These are phyloP conservation scores for Drusus annulatus DNA, from an alignment of 1,140 invertebrate species.

Conservation along the genomic window DNA sequence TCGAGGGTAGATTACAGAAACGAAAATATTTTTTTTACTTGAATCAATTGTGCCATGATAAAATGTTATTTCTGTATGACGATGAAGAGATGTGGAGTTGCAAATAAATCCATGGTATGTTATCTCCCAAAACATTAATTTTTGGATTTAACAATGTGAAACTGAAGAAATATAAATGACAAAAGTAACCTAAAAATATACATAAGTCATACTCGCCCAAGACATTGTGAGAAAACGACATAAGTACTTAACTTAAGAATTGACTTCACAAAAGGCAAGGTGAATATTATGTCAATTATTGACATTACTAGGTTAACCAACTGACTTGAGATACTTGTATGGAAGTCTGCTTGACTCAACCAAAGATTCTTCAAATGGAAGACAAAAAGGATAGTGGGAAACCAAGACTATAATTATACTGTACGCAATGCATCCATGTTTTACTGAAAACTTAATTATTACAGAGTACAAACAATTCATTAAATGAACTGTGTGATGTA, in stretches of 20 bases:
- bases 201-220: conserved; percentile 1
- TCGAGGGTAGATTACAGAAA: too few species aligned
- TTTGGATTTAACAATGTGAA: too few species aligned
- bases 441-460: neutral
- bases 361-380: neutral
- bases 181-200: conserved; percentile 1
- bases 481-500: too few species aligned
- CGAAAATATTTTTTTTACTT: too few species aligned
- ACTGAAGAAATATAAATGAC: too few species aligned
- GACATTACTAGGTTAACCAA: neutral
- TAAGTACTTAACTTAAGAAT: conserved; percentile 23
- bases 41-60: too few species aligned
- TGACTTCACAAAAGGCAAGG: conserved; percentile 15
- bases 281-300: neutral
- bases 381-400: neutral
- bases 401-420: too few species aligned
- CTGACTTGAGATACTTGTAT: conserved; percentile 8
- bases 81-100: too few species aligned
- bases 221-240: neutral
- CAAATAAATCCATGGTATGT: too few species aligned
- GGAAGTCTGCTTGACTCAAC: conserved; percentile 1
- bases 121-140: too few species aligned
- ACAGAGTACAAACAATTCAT: conserved; percentile 1
- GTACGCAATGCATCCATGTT: too few species aligned
- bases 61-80: too few species aligned